Percentiles rank a stretch among this genome's conserved stretches.
phyloP scores from a whole-genome alignment of 1,140 invertebrate species.

The Drosophila miranda region DNA sequence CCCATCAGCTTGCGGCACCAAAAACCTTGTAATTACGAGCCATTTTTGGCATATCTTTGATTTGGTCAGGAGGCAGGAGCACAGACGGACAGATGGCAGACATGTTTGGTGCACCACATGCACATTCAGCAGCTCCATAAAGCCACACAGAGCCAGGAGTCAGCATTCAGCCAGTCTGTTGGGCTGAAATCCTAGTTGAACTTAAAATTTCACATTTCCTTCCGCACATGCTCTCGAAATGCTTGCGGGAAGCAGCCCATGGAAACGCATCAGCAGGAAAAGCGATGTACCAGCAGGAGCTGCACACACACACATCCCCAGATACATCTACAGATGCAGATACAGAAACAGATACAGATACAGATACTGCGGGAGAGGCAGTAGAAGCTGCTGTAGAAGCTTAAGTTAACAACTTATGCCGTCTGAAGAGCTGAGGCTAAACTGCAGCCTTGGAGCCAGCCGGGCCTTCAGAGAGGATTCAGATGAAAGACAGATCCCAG shows the following conservation, averaged over 20 bases:
- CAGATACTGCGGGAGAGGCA: slow-evolving; percentile 20
- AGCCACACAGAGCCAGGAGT: slow-evolving; percentile 12
- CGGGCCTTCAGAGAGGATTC: background rate
- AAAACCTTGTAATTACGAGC: too few relatives aligned
- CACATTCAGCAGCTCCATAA: slow-evolving; percentile 6
- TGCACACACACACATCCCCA: slow-evolving; percentile 28
- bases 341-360: slow-evolving; percentile 7
- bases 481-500: background rate
- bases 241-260: slow-evolving; percentile 23
- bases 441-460: slow-evolving; percentile 5
- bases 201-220: slow-evolving; percentile 53
- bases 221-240: slow-evolving; percentile 36
- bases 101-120: slow-evolving; percentile 1
- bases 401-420: slow-evolving; percentile 79
- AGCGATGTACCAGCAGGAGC: slow-evolving; percentile 1
- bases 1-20: too few relatives aligned
- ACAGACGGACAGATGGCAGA: slow-evolving; percentile 5
- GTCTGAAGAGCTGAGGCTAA: slow-evolving; percentile 29
- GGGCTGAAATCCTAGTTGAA: slow-evolving; percentile 39
- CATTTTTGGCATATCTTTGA: background rate
- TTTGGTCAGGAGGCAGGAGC: too few relatives aligned
- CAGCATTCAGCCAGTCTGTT: slow-evolving; percentile 6
- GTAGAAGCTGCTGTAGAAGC: slow-evolving; percentile 53
- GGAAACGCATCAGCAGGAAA: slow-evolving; percentile 7
- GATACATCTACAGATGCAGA: slow-evolving; percentile 15